Evolutionary conservation across 2,888 invertebrate genomes (phyloP).

Genomic region (Cerastis rubricosa): DNA sequence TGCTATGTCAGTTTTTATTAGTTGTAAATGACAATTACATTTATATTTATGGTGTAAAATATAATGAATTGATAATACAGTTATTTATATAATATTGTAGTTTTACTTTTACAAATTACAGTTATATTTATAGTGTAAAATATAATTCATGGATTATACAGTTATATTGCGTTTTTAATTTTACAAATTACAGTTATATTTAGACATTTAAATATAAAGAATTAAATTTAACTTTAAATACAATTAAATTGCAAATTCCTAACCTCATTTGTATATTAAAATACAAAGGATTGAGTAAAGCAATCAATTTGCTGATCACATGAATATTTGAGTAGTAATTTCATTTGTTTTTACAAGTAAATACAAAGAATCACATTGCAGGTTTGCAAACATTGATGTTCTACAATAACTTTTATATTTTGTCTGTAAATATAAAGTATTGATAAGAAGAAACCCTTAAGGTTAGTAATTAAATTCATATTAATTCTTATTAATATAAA

Average conservation of each 20-base stretch:
- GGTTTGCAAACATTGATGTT: slow-evolving; percentile 3
- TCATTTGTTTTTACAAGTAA: slow-evolving; percentile 49
- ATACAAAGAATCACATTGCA: slow-evolving; percentile 56
- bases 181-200: slow-evolving; percentile 46
- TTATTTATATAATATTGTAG: slow-evolving; percentile 4
- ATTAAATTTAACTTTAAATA: slow-evolving; percentile 33
- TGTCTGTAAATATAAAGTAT: slow-evolving; percentile 49
- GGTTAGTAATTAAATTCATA: slow-evolving; percentile 56
- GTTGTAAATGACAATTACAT: slow-evolving; percentile 42
- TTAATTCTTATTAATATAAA: slow-evolving; percentile 53
- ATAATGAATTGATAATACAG: slow-evolving; percentile 46
- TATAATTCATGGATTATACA: slow-evolving; percentile 47
- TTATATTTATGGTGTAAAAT: slow-evolving; percentile 45
- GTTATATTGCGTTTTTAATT: slow-evolving; percentile 19
- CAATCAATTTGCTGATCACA: slow-evolving; percentile 15
- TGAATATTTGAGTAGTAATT: slow-evolving; percentile 25
- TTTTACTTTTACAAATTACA: slow-evolving; percentile 34
- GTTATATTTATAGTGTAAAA: slow-evolving; percentile 49
- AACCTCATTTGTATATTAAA: slow-evolving; percentile 30
- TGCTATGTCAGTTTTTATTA: slow-evolving; percentile 32
- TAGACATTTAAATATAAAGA: slow-evolving; percentile 47
- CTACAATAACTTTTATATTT: slow-evolving; percentile 45
- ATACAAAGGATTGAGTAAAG: slow-evolving; percentile 31
- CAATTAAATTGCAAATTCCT: slow-evolving; percentile 1
- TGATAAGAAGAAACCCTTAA: not conserved